Evolutionary conservation across 2,113 vertebrate genomes (phyloP).

Genomic region (crab-eating macaque (Macaca fascicularis)): T2T-MFA8v1.1 NC_088389.1:72932001-72932500

Average conservation of each 20-base stretch:
- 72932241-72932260: not conserved
- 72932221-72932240: not conserved
- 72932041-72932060: not conserved
- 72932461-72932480: not conserved
- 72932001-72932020: not conserved
- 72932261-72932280: not conserved
- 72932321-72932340: not conserved
- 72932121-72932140: not conserved
- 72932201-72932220: not conserved
- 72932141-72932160: not conserved
- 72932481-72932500: not conserved
- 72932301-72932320: not conserved
- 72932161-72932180: not conserved
- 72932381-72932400: not conserved
- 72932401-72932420: not conserved
- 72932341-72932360: not conserved
- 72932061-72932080: not conserved
- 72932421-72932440: not conserved
- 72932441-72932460: not conserved
- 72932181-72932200: not conserved
- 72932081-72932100: not conserved
- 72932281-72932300: not conserved
- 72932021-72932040: not conserved
- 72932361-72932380: not conserved
- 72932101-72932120: not conserved